phyloP scores from a whole-genome alignment of 1,140 invertebrate genomes.

The Drosophila bocki region DNA sequence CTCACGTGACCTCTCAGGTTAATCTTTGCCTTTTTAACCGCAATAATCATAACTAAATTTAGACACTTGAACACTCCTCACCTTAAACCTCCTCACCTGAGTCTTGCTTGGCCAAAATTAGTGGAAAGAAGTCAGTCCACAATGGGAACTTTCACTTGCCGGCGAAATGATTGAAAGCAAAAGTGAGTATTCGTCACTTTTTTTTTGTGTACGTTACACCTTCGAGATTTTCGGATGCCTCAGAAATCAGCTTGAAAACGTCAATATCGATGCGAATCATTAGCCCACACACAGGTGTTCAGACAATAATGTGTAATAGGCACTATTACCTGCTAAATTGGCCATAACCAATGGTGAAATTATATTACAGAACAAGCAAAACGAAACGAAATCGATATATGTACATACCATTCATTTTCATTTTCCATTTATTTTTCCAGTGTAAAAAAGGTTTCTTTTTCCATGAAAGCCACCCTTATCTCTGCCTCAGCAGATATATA shows the following conservation, averaged over 20 bases:
- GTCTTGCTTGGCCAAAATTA: slow-evolving; percentile 46
- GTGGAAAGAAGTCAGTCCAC: slow-evolving; percentile 55
- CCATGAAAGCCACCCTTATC: slow-evolving; percentile 36
- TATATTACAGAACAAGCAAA: slow-evolving; percentile 24
- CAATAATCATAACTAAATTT: slow-evolving; percentile 18
- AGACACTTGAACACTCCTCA: neutral
- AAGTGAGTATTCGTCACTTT: slow-evolving; percentile 32
- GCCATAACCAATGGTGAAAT: slow-evolving; percentile 44
- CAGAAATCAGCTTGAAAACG: slow-evolving; percentile 24
- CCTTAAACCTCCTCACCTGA: slow-evolving; percentile 2
- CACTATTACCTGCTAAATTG: slow-evolving; percentile 34
- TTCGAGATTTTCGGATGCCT: slow-evolving; percentile 18
- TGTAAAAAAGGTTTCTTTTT: neutral
- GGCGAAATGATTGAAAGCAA: slow-evolving; percentile 71
- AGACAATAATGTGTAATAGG: slow-evolving; percentile 20
- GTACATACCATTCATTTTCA: neutral
- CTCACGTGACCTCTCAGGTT: slow-evolving; percentile 11
- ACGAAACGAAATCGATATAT: slow-evolving; percentile 32
- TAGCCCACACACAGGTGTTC: slow-evolving; percentile 46
- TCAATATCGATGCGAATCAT: slow-evolving; percentile 52
- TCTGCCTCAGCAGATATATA: neutral
- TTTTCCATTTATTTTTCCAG: neutral
- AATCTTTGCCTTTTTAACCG: slow-evolving; percentile 29
- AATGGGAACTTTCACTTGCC: slow-evolving; percentile 65
- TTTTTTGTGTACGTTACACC: slow-evolving; percentile 27